These are phyloP conservation scores for Proisotoma minuta DNA, from an alignment of 2,888 invertebrate species.

Conservation along the genomic window DNA sequence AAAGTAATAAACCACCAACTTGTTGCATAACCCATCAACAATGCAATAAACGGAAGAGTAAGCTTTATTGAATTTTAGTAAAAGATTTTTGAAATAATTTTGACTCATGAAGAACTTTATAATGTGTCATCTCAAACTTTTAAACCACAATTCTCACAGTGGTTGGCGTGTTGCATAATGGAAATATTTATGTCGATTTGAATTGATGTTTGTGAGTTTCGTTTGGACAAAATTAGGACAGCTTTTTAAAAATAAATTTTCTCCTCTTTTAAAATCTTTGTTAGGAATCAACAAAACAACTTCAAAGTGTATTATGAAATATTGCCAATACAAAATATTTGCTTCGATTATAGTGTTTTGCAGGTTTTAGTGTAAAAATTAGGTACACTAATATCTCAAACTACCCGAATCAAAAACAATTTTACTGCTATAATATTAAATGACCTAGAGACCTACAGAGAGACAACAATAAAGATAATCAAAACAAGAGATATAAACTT, in stretches of 20 bases:
- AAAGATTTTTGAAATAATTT: background rate
- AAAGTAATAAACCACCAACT: background rate
- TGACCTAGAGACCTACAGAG: slow-evolving; percentile 3
- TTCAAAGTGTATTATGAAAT: too few relatives aligned
- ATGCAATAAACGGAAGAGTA: too few relatives aligned
- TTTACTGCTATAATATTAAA: background rate
- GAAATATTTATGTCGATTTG: background rate
- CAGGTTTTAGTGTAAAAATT: background rate
- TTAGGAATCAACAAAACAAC: too few relatives aligned
- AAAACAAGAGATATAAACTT: too few relatives aligned
- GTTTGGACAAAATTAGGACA: background rate
- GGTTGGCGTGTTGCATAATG: background rate
- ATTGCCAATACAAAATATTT: too few relatives aligned
- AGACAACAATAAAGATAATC: background rate
- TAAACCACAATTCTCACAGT: background rate
- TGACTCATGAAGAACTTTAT: background rate
- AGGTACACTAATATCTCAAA: background rate
- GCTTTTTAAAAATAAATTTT: background rate
- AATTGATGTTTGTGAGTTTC: background rate
- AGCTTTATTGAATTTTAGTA: too few relatives aligned
- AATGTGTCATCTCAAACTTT: background rate
- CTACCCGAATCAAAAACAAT: background rate
- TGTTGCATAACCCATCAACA: too few relatives aligned
- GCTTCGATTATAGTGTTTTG: too few relatives aligned
- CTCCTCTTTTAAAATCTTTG: background rate